Evolutionary conservation across 2,113 vertebrate species (phyloP).

Genomic region (Mesoclemmys tuberculata): DNA sequence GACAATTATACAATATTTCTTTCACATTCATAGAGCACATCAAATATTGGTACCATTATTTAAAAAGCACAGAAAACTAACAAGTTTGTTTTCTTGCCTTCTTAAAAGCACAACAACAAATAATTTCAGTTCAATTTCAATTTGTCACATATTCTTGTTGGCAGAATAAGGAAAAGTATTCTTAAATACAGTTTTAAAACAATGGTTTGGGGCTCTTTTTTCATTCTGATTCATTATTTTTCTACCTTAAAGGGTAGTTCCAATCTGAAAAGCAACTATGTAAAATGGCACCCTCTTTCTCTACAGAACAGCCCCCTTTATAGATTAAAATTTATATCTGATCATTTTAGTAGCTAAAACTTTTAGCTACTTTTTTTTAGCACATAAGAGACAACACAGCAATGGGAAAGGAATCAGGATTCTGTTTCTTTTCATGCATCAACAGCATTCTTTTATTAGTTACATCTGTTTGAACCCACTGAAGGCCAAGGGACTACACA

Average conservation of each 20-base stretch:
- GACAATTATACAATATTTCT: neutral
- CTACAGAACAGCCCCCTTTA: neutral
- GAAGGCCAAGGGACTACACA: neutral
- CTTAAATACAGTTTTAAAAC: neutral
- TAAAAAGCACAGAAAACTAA: neutral
- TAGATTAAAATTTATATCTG: neutral
- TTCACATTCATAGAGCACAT: constrained; percentile 5
- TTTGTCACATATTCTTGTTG: neutral
- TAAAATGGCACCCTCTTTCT: neutral
- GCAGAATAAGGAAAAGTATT: neutral
- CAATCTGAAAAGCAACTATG: neutral
- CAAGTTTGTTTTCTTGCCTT: neutral
- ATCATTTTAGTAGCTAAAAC: neutral
- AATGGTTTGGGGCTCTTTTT: neutral
- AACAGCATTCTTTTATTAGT: neutral
- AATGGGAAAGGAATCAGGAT: neutral
- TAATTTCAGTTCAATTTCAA: neutral
- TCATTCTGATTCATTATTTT: neutral
- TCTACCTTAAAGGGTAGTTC: neutral
- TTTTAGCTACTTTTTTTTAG: neutral
- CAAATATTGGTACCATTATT: neutral
- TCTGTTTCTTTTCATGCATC: neutral
- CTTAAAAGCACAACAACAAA: neutral
- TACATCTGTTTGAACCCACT: neutral
- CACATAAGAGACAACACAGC: neutral